Percentiles rank a stretch among this genome's conserved stretches.
phyloP scores from a whole-genome alignment of 2,113 vertebrate genomes.

The Chloropsis cyanopogon region DNA sequence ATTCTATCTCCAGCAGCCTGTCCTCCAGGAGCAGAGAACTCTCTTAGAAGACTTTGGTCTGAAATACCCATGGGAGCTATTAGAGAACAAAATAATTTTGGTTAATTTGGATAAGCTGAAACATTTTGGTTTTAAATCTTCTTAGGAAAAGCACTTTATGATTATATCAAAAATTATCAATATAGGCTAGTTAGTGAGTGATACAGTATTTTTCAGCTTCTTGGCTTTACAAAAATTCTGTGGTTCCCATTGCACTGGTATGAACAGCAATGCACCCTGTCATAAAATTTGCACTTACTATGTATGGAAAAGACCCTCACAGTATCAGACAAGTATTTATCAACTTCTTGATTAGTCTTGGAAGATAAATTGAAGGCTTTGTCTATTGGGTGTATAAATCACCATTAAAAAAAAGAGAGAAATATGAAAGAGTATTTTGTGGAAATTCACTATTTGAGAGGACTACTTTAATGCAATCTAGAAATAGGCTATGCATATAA shows the following conservation, averaged over 20 bases:
- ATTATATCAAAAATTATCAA: background rate
- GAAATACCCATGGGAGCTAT: constrained; percentile 82
- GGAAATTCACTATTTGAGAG: background rate
- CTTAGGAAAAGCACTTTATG: background rate
- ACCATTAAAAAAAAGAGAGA: background rate
- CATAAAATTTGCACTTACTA: background rate
- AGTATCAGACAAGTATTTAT: background rate
- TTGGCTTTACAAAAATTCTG: background rate
- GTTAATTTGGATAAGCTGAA: background rate
- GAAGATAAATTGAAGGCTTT: background rate
- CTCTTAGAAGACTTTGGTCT: constrained; percentile 73
- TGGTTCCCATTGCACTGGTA: background rate
- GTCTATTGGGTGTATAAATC: background rate
- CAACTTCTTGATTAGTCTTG: background rate
- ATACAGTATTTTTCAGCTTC: background rate
- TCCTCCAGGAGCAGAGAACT: constrained; percentile 36
- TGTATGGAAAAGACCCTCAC: background rate
- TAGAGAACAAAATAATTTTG: background rate
- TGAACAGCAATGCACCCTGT: background rate
- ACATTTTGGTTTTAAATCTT: background rate
- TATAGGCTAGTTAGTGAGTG: background rate
- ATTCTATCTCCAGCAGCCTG: constrained; percentile 57
- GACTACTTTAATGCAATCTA: background rate
- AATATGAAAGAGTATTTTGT: background rate
- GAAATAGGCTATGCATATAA: background rate